Evolutionary conservation across 2,797 vertebrate species (phyloP).

Genomic region (Alectoris magna): DNA sequence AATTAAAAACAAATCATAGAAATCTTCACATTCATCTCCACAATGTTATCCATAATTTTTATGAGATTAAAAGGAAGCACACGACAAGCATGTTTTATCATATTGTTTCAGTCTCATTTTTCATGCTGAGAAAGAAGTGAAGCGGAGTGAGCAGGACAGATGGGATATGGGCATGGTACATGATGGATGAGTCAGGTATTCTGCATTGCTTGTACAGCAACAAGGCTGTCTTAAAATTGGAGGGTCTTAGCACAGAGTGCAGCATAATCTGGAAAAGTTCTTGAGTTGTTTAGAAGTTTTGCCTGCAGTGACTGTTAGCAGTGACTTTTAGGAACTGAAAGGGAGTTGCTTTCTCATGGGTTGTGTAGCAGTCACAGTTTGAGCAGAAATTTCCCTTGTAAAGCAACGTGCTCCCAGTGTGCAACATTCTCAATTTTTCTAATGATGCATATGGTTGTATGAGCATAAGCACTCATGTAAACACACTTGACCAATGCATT

Average conservation of each 20-base stretch:
- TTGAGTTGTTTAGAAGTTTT: background rate
- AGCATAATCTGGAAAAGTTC: background rate
- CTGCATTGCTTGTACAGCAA: background rate
- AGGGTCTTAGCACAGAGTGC: background rate
- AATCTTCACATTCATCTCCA: background rate
- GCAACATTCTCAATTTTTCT: background rate
- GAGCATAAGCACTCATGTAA: background rate
- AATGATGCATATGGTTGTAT: background rate
- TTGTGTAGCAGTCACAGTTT: fast-evolving
- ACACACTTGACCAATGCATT: background rate
- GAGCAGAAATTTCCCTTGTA: background rate
- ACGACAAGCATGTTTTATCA: background rate
- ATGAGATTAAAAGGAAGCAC: background rate
- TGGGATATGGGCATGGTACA: background rate
- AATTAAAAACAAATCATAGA: background rate
- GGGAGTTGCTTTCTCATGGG: background rate
- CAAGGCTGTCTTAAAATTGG: background rate
- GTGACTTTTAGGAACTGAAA: background rate
- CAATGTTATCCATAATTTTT: background rate
- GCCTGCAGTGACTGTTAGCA: background rate
- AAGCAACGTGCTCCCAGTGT: background rate
- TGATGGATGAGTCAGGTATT: background rate
- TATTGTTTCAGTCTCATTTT: background rate
- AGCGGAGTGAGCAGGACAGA: background rate
- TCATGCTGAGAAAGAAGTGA: background rate